Conservation (phyloP, 2,888 invertebrate species). For the Megalurothrips usitatus region DNA sequence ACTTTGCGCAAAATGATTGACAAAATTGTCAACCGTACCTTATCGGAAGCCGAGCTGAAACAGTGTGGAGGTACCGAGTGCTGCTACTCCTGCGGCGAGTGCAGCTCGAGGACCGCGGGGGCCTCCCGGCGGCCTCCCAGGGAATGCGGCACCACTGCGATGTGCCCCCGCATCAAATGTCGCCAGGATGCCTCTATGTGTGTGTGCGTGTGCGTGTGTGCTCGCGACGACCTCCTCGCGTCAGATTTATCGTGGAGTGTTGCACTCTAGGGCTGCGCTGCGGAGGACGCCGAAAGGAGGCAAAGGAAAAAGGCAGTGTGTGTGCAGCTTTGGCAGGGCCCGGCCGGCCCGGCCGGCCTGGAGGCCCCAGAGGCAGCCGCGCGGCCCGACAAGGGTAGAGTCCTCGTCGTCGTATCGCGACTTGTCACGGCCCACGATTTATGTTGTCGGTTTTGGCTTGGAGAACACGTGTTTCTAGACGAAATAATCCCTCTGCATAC, state of each 20-base stretch:
- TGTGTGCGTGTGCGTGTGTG: not conserved
- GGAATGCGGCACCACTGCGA: not conserved
- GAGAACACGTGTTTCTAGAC: constrained; percentile 16
- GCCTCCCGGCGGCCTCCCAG: not conserved
- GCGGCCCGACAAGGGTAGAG: no score
- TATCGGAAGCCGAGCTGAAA: no score
- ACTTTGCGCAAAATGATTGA: no score
- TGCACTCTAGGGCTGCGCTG: not conserved
- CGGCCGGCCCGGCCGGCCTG: not conserved
- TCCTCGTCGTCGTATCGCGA: no score
- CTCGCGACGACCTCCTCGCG: not conserved
- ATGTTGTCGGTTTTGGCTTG: constrained; percentile 22
- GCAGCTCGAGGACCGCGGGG: not conserved
- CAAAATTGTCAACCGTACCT: no score
- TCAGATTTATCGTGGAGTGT: not conserved
- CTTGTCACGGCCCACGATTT: not conserved
- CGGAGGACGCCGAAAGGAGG: not conserved
- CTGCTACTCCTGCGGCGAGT: no score
- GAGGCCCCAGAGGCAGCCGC: not conserved
- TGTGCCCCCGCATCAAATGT: no score
- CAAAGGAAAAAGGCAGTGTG: not conserved
- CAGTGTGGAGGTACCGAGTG: no score
- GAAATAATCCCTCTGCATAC: constrained; percentile 15
- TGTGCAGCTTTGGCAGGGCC: not conserved
- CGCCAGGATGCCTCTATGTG: not conserved